These are phyloP conservation scores for Alfaro cultratus DNA, from an alignment of 2,797 vertebrate genomes.

Conservation along the genomic window DNA sequence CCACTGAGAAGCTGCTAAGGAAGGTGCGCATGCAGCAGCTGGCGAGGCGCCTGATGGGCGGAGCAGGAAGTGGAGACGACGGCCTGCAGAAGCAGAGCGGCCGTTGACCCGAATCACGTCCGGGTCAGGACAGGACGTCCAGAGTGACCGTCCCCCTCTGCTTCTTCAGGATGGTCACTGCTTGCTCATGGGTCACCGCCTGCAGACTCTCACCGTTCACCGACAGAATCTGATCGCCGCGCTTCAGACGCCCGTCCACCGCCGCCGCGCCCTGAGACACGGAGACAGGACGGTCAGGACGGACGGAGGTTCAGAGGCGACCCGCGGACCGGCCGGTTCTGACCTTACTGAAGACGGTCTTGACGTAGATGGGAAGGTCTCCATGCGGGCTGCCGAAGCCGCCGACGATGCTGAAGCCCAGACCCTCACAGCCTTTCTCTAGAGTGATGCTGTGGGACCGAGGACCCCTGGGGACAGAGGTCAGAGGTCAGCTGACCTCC, in stretches of 20 bases:
- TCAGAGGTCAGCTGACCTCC: not conserved
- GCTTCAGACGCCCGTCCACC: slow-evolving; percentile 87
- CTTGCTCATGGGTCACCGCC: slow-evolving; percentile 90
- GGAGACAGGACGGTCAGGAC: not conserved
- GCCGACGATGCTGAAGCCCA: slow-evolving; percentile 97
- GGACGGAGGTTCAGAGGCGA: not conserved
- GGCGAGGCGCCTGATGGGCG: too few species aligned
- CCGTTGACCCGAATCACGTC: too few species aligned
- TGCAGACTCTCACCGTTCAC: slow-evolving; percentile 92
- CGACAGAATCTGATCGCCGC: slow-evolving; percentile 91
- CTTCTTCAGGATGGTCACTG: slow-evolving; percentile 89
- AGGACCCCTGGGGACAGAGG: slow-evolving; percentile 78
- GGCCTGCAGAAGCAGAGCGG: too few species aligned
- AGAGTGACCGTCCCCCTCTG: slow-evolving; percentile 88
- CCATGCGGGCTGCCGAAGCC: slow-evolving; percentile 94
- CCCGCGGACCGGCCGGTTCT: not conserved
- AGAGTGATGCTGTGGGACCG: slow-evolving; percentile 87
- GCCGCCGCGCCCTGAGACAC: slow-evolving; percentile 89
- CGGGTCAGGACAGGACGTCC: slow-evolving; percentile 77
- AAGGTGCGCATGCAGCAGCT: too few species aligned
- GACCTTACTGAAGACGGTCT: slow-evolving; percentile 96
- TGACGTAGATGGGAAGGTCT: slow-evolving; percentile 97
- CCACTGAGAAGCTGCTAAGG: not conserved
- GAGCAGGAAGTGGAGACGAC: too few species aligned
- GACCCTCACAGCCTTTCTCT: slow-evolving; percentile 93